Conservation (phyloP, 2,888 invertebrate genomes). For the Entomobrya multifasciata region DNA sequence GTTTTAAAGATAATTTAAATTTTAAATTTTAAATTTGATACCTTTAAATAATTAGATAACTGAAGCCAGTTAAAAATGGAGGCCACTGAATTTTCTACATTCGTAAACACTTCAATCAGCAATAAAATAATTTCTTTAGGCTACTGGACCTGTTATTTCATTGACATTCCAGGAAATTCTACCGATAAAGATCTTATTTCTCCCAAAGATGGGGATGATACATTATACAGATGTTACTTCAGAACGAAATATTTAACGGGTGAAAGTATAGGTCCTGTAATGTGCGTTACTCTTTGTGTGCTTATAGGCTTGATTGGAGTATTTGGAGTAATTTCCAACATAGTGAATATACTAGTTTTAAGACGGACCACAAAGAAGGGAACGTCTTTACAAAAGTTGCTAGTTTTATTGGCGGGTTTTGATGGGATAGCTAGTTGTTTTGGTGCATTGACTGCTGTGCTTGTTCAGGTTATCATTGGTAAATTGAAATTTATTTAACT, state of each 20-base stretch:
- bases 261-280: neutral
- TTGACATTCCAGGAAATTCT: too few species aligned
- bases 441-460: neutral
- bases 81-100: too few species aligned
- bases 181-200: too few species aligned
- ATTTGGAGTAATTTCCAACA: slow-evolving; percentile 26
- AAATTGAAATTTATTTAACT: too few species aligned
- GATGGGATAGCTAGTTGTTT: slow-evolving; percentile 14
- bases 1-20: too few species aligned
- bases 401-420: slow-evolving; percentile 46
- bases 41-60: too few species aligned
- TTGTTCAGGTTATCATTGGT: slow-evolving; percentile 42
- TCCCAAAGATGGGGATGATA: too few species aligned
- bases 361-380: slow-evolving; percentile 13
- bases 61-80: too few species aligned
- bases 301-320: slow-evolving; percentile 30
- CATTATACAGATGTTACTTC: slow-evolving; percentile 20
- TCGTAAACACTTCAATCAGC: too few species aligned
- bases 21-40: too few species aligned
- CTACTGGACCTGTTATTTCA: slow-evolving; percentile 57
- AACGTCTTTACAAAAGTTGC: neutral
- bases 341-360: slow-evolving; percentile 35
- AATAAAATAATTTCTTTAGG: neutral
- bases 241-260: slow-evolving; percentile 28
- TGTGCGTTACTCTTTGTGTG: neutral